Evolutionary conservation across 2,797 vertebrate genomes (phyloP).

Genomic region (Catamblyrhynchus diadema): DNA sequence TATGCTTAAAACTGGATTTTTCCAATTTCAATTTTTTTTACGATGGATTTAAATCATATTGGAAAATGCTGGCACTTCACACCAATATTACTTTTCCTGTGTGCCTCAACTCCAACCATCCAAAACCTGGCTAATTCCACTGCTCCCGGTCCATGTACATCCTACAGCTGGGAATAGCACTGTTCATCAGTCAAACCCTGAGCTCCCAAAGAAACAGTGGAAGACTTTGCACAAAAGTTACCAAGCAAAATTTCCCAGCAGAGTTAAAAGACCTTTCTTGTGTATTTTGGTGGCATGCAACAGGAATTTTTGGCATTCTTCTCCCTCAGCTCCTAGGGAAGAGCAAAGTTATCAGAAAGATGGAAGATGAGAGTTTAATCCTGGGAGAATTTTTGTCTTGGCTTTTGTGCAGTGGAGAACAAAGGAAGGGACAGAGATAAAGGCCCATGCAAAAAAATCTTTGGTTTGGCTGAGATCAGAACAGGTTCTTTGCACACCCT

Average conservation of each 20-base stretch:
- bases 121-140: neutral
- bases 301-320: neutral
- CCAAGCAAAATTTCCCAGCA: neutral
- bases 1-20: neutral
- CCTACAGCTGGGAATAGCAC: accelerated
- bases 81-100: neutral
- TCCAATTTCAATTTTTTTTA: neutral
- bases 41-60: neutral
- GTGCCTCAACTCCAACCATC: neutral
- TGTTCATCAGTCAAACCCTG: neutral
- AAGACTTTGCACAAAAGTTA: neutral
- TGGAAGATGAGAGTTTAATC: neutral
- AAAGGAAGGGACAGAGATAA: neutral
- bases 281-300: neutral
- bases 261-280: neutral
- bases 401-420: neutral
- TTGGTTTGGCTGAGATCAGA: neutral
- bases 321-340: neutral
- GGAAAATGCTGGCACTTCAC: neutral
- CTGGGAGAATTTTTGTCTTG: neutral
- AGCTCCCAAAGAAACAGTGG: neutral
- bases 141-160: neutral
- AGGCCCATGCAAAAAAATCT: neutral
- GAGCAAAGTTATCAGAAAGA: neutral
- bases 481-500: neutral